Evolutionary conservation across 2,888 invertebrate species (phyloP), one percentile per base, ranked within the genome.

Genomic region (Zelleria hepariella): DNA sequence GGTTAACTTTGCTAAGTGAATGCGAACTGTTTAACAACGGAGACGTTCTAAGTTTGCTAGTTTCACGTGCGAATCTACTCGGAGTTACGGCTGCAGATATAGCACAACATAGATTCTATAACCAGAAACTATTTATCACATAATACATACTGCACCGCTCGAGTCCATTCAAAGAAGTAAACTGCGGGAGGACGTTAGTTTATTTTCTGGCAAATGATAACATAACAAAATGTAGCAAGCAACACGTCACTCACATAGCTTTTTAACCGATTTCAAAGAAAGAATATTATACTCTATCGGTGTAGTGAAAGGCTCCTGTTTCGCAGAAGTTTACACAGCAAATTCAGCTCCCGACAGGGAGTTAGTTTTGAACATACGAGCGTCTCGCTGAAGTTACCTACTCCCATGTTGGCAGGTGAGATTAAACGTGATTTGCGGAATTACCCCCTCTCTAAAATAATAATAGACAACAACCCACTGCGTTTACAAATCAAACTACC

Each of bases 41-140:
- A 10, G 32, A 10, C 10, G 32, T 42, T 0, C 32, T 42, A 10
- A 42, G 32, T 42, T 42, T 42, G 32, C 15, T 42, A 42, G 32
- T 32, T 32, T 42, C 15, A 42, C 32, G 32, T 42, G 32, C 32
- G 10, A 42, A 42, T 4, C 32, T 0, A 42, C 15, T 42, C 32
- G 2, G 15, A 5, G 10, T 42, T 42, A 42, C 10, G 15, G 32
- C 32, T 15, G 15, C 15, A 42, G 15, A 42, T 15, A n/a, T 51
- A 18, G 7, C 59, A 58, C 27, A 54, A 23, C 23, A 58, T 58
- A 26, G 26, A 32, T 48, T 58, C 58, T 57, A 49, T 47, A 58
- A 48, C 20, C n/a, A n/a, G 49, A 55, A 48, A 27, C 18, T 57
- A 21, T 58, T 52, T 62, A n/a, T n/a, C n/a, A n/a, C n/a, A n/a